phyloP scores from a whole-genome alignment of 2,113 vertebrate genomes.

The Rhinopomastus cyanomelas region DNA sequence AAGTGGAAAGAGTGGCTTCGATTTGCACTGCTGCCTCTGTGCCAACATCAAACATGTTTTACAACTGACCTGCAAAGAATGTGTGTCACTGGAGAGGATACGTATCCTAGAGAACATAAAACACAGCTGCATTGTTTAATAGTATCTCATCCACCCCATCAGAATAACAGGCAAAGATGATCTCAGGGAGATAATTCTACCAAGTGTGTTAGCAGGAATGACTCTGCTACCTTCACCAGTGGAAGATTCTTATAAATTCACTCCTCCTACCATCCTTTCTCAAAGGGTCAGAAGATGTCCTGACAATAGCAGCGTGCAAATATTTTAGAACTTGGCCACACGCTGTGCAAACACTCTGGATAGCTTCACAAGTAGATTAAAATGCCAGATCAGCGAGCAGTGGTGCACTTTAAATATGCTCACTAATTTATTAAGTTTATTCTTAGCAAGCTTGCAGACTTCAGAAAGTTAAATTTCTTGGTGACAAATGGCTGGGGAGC shows the following conservation, averaged over 20 bases:
- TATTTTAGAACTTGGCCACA: slow-evolving; percentile 75
- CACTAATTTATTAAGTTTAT: slow-evolving; percentile 72
- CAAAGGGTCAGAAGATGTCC: slow-evolving; percentile 70
- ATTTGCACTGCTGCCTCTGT: neutral
- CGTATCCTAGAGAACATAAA: slow-evolving; percentile 50
- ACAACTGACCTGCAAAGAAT: slow-evolving; percentile 71
- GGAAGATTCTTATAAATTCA: slow-evolving; percentile 73
- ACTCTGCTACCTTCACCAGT: slow-evolving; percentile 48
- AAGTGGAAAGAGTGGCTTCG: neutral
- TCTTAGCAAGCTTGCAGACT: slow-evolving; percentile 65
- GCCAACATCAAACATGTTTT: slow-evolving; percentile 64
- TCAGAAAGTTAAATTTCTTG: slow-evolving; percentile 69
- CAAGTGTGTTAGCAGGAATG: slow-evolving; percentile 11
- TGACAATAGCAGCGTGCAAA: slow-evolving; percentile 72
- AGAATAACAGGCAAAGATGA: slow-evolving; percentile 34
- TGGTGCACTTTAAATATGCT: slow-evolving; percentile 62
- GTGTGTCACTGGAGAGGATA: slow-evolving; percentile 63
- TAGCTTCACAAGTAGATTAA: slow-evolving; percentile 70
- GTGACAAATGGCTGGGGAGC: slow-evolving; percentile 40
- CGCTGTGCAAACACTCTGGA: slow-evolving; percentile 74
- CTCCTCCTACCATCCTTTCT: slow-evolving; percentile 61
- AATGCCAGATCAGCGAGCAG: slow-evolving; percentile 63
- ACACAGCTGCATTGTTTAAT: slow-evolving; percentile 65
- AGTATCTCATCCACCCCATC: slow-evolving; percentile 4
- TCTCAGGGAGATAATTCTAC: slow-evolving; percentile 50